These are phyloP conservation scores for Marmota flaviventris DNA, from an alignment of 2,113 vertebrate genomes.

Conservation along the genomic window DNA sequence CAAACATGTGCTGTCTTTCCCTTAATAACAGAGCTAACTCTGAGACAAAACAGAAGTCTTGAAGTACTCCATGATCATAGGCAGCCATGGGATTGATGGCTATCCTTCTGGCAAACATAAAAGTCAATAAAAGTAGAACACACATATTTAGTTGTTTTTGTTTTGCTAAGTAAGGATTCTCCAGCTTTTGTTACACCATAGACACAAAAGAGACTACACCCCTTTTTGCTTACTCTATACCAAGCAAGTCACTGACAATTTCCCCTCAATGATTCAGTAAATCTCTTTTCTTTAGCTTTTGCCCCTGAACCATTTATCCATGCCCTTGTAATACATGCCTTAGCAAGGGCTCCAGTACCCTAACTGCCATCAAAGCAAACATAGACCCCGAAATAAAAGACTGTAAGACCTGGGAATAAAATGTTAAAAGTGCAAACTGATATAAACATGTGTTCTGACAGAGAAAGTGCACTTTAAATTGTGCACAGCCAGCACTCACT, in stretches of 20 bases:
- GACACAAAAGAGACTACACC: background rate
- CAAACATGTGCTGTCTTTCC: background rate
- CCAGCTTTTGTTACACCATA: conserved; percentile 15
- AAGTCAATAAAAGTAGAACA: conserved; percentile 65
- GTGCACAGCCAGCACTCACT: background rate
- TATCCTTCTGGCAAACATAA: background rate
- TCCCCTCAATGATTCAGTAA: background rate
- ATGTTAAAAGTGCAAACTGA: background rate
- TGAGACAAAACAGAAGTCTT: conserved; percentile 42
- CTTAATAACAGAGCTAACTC: background rate
- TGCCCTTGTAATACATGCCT: background rate
- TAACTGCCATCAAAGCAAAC: conserved; percentile 32
- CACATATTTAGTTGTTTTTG: background rate
- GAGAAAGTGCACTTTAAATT: conserved; percentile 55
- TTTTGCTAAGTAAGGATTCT: conserved; percentile 63
- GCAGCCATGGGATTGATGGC: background rate
- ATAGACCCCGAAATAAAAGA: background rate
- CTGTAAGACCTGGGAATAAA: conserved; percentile 61
- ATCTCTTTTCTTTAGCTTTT: conserved; percentile 5
- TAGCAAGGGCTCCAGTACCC: background rate
- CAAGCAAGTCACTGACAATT: conserved; percentile 21
- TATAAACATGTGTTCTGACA: conserved; percentile 61
- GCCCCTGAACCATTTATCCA: background rate
- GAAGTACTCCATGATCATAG: background rate
- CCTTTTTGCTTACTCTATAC: background rate